These are phyloP conservation scores for Lamprotornis superbus DNA, from an alignment of 2,113 vertebrate genomes.

Conservation along the genomic window DNA sequence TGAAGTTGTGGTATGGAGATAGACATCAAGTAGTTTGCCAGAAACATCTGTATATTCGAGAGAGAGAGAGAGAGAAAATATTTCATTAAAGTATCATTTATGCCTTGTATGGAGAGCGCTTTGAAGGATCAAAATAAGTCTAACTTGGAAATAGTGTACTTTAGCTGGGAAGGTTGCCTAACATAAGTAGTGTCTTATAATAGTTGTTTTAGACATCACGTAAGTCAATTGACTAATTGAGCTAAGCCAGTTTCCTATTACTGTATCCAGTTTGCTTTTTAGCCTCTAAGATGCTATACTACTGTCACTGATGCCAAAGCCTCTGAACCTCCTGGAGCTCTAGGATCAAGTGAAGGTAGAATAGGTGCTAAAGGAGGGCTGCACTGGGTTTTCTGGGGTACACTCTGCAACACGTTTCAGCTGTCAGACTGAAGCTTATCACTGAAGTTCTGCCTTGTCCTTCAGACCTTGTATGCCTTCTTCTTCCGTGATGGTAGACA, in stretches of 20 bases:
- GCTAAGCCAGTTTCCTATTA: not conserved
- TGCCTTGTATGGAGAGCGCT: not conserved
- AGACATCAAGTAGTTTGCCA: not conserved
- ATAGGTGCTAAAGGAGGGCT: not conserved
- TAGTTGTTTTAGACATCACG: not conserved
- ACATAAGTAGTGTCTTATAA: not conserved
- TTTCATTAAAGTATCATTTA: not conserved
- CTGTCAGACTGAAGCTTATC: not conserved
- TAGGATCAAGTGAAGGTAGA: not conserved
- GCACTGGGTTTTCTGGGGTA: not conserved
- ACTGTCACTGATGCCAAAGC: not conserved
- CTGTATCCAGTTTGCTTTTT: not conserved
- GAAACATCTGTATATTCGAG: not conserved
- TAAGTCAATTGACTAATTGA: not conserved
- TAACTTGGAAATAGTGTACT: not conserved
- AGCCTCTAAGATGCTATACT: not conserved
- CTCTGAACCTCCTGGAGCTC: not conserved
- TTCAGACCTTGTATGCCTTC: not conserved
- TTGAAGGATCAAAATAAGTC: not conserved
- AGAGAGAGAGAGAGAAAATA: not conserved
- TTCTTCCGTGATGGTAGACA: fast-evolving
- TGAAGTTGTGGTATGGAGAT: not conserved
- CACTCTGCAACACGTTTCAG: not conserved
- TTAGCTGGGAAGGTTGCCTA: not conserved
- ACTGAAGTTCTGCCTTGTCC: not conserved